These are phyloP conservation scores for Sigmodon hispidus DNA, from an alignment of 2,113 vertebrate species.

Conservation along the genomic window DNA sequence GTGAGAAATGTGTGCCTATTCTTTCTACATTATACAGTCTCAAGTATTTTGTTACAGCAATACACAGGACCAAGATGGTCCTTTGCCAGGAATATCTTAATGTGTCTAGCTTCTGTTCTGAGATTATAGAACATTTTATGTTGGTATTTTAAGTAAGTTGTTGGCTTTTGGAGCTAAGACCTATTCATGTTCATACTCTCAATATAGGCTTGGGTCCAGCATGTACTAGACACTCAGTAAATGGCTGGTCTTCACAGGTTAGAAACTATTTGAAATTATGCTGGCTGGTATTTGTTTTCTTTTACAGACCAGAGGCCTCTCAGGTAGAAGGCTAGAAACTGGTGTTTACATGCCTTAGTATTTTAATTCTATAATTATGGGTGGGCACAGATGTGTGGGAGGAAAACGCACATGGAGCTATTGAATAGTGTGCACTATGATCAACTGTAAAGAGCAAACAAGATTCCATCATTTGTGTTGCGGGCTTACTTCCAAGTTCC, in stretches of 20 bases:
- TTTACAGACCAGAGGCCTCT: background rate
- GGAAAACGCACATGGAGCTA: background rate
- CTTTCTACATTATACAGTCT: background rate
- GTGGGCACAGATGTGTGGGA: background rate
- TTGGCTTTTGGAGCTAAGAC: background rate
- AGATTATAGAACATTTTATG: background rate
- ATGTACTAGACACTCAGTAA: background rate
- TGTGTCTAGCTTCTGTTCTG: background rate
- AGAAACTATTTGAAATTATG: background rate
- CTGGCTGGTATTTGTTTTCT: background rate
- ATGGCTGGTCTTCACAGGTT: background rate
- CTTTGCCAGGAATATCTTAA: background rate
- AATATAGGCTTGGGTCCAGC: background rate
- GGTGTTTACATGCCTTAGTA: background rate
- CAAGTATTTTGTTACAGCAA: background rate
- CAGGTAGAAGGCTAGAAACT: background rate
- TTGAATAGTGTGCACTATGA: background rate
- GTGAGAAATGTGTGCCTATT: background rate
- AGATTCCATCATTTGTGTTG: background rate
- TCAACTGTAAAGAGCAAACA: background rate
- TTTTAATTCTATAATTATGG: background rate
- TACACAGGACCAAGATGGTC: background rate
- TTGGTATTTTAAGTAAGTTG: background rate
- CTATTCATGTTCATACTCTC: background rate
- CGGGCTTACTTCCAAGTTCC: constrained; percentile 10